phyloP scores from a whole-genome alignment of 2,888 invertebrate species.

The Ypsolopha sequella region DNA sequence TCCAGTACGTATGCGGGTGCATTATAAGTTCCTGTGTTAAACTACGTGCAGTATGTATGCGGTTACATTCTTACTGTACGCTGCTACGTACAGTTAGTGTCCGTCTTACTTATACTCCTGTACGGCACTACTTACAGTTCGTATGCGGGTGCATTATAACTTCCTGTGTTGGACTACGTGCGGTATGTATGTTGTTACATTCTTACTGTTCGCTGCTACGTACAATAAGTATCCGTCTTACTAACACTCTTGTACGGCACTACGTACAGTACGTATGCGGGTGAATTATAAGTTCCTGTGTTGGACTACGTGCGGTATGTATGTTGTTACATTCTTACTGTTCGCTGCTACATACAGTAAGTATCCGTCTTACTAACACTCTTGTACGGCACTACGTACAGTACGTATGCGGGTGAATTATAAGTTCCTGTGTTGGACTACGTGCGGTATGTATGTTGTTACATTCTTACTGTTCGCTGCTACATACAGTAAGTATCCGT shows the following conservation, averaged over 20 bases:
- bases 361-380: no score
- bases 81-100: neutral
- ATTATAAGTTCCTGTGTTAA: neutral
- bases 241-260: neutral
- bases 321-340: no score
- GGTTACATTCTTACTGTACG: neutral
- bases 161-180: neutral
- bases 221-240: neutral
- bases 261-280: neutral
- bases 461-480: no score
- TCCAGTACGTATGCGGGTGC: neutral
- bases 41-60: neutral
- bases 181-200: neutral
- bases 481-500: no score
- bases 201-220: neutral
- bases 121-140: neutral
- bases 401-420: no score
- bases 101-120: neutral
- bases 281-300: no score
- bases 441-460: no score
- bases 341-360: no score
- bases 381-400: no score
- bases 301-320: no score
- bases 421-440: no score
- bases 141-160: neutral